Evolutionary conservation across 2,113 vertebrate genomes (phyloP), one percentile per base, ranked within the genome.

Genomic region (Gymnarchus niloticus): DNA sequence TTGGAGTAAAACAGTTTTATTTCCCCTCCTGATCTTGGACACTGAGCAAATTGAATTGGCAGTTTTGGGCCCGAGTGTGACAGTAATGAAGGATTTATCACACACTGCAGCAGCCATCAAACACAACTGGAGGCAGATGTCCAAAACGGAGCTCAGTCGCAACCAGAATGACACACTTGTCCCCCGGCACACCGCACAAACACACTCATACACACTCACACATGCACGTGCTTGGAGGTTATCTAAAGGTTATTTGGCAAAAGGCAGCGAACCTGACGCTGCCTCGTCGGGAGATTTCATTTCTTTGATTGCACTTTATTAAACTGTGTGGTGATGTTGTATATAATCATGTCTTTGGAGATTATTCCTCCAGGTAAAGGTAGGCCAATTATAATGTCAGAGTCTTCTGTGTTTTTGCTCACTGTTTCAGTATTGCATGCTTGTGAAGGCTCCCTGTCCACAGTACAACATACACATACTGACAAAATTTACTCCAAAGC

Each of bases 21-120:
- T 52, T 81, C 92, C 91, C 90, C 90, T 90, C 90, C 85, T 86
- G 87, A 65, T 65, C 85, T 76, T 87, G 77, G 86, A 69, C 89
- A 91, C 88, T 92, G 92, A 91, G 91, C 94, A 92, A 94, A 95
- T 94, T 93, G 91, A 91, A 93, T 91, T 92, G 93, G 90, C 91
- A 92, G 92, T 89, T 92, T 91, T 90, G 81, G 86, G 86, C 49
- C 37, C 9, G 10, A 28, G 69, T 93, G 94, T 92, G 92, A 94
- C 91, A 91, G 93, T 95, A 94, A 94, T 94, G 93, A 95, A 95
- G 94, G 93, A 95, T 95, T 95, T 95, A 95, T 94, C 93, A 94
- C 92, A 89, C 90, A 92, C 92, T 93, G 91, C 93, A 93, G 93
- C 92, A 92, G 93, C 94, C 92, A 92, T 92, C 93, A 94, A 94